Conservation (phyloP, 2,888 invertebrate genomes). For the Diogma glabrata region DNA sequence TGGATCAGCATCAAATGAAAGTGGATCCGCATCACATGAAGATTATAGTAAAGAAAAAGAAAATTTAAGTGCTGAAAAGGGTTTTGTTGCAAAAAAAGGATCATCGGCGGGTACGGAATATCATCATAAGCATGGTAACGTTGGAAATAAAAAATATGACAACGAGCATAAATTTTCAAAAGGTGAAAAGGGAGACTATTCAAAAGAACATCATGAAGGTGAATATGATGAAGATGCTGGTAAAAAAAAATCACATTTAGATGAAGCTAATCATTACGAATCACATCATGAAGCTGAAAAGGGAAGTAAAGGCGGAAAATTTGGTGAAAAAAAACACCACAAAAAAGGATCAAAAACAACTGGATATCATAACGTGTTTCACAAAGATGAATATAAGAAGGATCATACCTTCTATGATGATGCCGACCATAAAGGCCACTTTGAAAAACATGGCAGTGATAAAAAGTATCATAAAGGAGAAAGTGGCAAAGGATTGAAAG, state of each 20-base stretch:
- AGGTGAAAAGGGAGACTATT: constrained; percentile 6
- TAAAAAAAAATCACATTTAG: not conserved
- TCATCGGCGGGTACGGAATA: not conserved
- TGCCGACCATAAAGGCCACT: constrained; percentile 65
- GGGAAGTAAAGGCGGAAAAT: constrained; percentile 38
- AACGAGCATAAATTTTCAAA: constrained; percentile 6
- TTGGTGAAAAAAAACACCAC: constrained; percentile 64
- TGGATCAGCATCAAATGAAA: not conserved
- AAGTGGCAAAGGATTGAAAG: constrained; percentile 62
- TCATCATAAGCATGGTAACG: constrained; percentile 4
- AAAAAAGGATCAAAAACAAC: constrained; percentile 69
- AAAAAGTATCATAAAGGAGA: constrained; percentile 56
- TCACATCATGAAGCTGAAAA: constrained; percentile 2
- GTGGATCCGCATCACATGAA: not conserved
- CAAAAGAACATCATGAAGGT: constrained; percentile 4
- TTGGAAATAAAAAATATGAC: not conserved
- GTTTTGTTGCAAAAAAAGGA: not conserved
- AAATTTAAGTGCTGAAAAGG: not conserved
- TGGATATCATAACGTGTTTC: constrained; percentile 72
- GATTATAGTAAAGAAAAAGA: not conserved
- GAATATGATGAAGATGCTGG: constrained; percentile 4
- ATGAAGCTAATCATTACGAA: not conserved
- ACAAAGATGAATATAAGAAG: constrained; percentile 77
- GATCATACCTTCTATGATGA: constrained; percentile 83
- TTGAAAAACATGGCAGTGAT: constrained; percentile 60